phyloP scores from a whole-genome alignment of 2,797 vertebrate genomes.

The Oceanodroma leucorhoa region DNA sequence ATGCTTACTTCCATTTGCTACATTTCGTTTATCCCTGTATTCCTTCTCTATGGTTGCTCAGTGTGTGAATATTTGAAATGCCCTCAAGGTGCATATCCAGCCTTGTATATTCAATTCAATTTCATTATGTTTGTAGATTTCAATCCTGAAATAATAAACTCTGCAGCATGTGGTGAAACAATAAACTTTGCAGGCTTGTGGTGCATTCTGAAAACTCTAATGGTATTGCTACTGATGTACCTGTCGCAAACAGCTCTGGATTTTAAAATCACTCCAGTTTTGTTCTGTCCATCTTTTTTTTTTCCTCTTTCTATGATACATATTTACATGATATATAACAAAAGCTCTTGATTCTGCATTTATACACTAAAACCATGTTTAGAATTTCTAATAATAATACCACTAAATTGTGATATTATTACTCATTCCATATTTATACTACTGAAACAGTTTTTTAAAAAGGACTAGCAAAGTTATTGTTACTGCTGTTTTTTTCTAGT shows the following conservation, averaged over 20 bases:
- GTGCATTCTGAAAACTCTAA: neutral
- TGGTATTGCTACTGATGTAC: neutral
- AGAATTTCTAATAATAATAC: neutral
- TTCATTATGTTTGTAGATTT: conserved; percentile 70
- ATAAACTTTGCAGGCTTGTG: conserved; percentile 35
- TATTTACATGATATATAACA: neutral
- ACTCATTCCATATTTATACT: neutral
- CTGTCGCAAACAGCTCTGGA: neutral
- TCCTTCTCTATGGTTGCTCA: conserved; percentile 33
- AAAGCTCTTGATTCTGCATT: neutral
- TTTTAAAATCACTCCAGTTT: conserved; percentile 16
- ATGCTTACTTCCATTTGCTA: conserved; percentile 5
- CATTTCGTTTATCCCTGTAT: conserved; percentile 30
- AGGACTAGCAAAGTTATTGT: neutral
- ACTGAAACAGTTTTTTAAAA: neutral
- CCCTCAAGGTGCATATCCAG: conserved; percentile 55
- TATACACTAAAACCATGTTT: neutral
- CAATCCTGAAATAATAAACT: conserved; percentile 65
- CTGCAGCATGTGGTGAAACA: conserved; percentile 26
- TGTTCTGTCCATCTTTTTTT: neutral
- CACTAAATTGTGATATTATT: neutral
- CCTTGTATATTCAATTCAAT: conserved; percentile 59
- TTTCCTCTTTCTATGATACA: neutral
- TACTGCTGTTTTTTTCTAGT: neutral
- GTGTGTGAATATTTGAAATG: conserved; percentile 51